phyloP scores from a whole-genome alignment of 2,113 vertebrate species.

The Varanus komodoensis region DNA sequence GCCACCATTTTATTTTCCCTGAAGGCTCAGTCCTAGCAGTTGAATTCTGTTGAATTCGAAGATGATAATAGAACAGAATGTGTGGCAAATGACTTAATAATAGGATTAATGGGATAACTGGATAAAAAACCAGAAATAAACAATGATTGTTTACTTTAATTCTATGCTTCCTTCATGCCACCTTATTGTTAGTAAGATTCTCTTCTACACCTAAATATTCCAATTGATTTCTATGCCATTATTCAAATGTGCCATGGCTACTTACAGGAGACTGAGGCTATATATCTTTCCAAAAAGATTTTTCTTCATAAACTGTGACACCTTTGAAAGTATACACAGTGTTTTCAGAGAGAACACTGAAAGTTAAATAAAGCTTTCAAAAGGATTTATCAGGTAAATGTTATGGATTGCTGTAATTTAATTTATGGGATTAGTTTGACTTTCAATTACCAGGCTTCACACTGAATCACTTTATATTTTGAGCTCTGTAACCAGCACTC shows the following conservation, averaged over 20 bases:
- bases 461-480: constrained; percentile 82
- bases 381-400: constrained; percentile 82
- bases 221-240: constrained; percentile 32
- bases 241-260: constrained; percentile 12
- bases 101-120: neutral
- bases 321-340: constrained; percentile 26
- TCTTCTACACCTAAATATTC: constrained; percentile 6
- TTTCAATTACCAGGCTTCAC: constrained; percentile 84
- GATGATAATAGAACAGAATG: neutral
- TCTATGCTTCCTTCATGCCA: constrained; percentile 1
- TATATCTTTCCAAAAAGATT: constrained; percentile 49
- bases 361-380: constrained; percentile 81
- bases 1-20: constrained; percentile 10
- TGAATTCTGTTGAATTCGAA: neutral
- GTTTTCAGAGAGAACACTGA: constrained; percentile 53
- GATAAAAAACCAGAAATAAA: constrained; percentile 20
- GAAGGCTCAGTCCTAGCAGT: neutral
- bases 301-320: constrained; percentile 44
- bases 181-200: constrained; percentile 4
- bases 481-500: constrained; percentile 78
- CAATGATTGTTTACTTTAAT: constrained; percentile 1
- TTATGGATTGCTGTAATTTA: constrained; percentile 84
- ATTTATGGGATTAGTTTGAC: constrained; percentile 86
- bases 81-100: neutral
- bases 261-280: constrained; percentile 4